Conservation (phyloP, 2,888 invertebrate genomes). For the Zeuzera pyrina region DNA sequence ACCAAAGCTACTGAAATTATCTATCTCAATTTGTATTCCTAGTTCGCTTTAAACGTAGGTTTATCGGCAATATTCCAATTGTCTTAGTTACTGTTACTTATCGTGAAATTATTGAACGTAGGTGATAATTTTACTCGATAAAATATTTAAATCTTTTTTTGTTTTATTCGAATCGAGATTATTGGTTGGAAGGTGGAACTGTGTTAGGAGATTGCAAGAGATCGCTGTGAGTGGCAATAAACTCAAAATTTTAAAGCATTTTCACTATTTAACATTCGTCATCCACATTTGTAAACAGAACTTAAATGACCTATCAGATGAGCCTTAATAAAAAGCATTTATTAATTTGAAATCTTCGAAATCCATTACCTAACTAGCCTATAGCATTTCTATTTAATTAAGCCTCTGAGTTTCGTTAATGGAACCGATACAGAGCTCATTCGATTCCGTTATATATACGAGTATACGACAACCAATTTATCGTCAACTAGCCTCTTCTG, state of each 20-base stretch:
- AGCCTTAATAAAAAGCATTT: too few relatives aligned
- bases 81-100: constrained; percentile 52
- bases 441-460: constrained; percentile 31
- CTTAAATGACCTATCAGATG: too few relatives aligned
- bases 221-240: background rate
- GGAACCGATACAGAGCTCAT: constrained; percentile 25
- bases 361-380: constrained; percentile 25
- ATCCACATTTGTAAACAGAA: too few relatives aligned
- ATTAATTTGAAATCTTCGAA: constrained; percentile 22
- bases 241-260: too few relatives aligned
- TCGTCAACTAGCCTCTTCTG: constrained; percentile 30
- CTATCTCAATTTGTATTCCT: constrained; percentile 70
- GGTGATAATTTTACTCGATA: constrained; percentile 39
- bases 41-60: constrained; percentile 69
- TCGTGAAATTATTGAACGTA: constrained; percentile 52
- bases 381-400: constrained; percentile 39
- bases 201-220: constrained; percentile 38
- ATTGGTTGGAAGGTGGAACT: constrained; percentile 62
- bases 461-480: constrained; percentile 27
- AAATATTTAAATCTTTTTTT: constrained; percentile 27
- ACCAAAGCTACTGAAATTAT: constrained; percentile 70
- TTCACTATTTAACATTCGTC: too few relatives aligned
- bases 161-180: constrained; percentile 43
- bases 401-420: constrained; percentile 40
- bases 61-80: constrained; percentile 68